Evolutionary conservation across 35 echinoderm and acorn worm species (phyloP).

Genomic region (Diadema setosum): DNA sequence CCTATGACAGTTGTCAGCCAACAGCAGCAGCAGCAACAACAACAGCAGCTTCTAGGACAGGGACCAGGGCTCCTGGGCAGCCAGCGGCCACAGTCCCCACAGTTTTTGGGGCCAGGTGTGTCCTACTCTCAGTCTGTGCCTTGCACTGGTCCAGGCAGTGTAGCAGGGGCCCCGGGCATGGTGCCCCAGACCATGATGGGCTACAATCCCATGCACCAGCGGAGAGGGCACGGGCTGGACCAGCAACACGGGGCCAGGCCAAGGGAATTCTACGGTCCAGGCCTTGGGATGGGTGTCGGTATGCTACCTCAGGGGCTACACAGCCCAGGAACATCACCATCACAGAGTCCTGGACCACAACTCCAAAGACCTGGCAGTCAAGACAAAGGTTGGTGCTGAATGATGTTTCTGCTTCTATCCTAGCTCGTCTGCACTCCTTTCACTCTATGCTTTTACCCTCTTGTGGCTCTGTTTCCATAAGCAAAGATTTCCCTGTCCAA

Average conservation of each 20-base stretch:
- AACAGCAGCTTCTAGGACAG: background rate
- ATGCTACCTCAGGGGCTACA: constrained; percentile 21
- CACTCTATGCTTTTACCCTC: too few relatives aligned
- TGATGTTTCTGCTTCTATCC: too few relatives aligned
- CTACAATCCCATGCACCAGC: constrained; percentile 1
- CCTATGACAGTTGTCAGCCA: constrained; percentile 13
- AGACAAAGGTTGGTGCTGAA: constrained; percentile 55
- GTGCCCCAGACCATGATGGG: constrained; percentile 11
- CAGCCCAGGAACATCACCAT: constrained; percentile 52
- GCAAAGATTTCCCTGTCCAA: too few relatives aligned
- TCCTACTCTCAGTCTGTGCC: constrained; percentile 42
- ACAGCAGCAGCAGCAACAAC: constrained; percentile 49
- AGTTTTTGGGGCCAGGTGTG: background rate
- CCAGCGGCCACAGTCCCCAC: constrained; percentile 26
- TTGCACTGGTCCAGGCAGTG: constrained; percentile 4
- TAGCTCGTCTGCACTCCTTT: too few relatives aligned
- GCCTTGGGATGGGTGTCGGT: background rate
- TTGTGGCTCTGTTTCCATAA: too few relatives aligned
- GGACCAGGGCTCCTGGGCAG: constrained; percentile 4
- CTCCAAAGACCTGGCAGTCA: constrained; percentile 36
- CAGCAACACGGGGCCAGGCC: constrained; percentile 33
- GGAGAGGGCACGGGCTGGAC: constrained; percentile 4
- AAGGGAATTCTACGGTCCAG: constrained; percentile 36
- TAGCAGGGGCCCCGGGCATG: background rate
- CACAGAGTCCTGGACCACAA: constrained; percentile 59